Percentiles rank a stretch among this genome's conserved stretches.
phyloP scores from a whole-genome alignment of 2,113 vertebrate species.

The Rhinichthys klamathensis region DNA sequence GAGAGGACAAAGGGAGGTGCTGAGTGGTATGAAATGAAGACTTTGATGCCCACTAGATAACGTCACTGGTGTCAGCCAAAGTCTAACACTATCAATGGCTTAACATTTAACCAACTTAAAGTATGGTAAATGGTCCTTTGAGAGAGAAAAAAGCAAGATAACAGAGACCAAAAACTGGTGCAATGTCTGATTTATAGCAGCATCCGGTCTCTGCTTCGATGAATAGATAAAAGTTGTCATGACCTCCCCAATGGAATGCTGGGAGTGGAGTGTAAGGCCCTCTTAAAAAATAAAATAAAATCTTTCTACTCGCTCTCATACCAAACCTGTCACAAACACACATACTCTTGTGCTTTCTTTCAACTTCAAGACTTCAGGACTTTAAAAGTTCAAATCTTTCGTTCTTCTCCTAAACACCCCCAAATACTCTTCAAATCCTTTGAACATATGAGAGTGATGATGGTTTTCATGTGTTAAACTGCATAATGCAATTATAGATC shows the following conservation, averaged over 20 bases:
- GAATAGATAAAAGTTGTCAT: slow-evolving; percentile 6
- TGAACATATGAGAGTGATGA: neutral
- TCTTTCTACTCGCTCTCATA: neutral
- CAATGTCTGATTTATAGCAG: slow-evolving; percentile 10
- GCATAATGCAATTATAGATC: slow-evolving; percentile 13
- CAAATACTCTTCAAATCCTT: neutral
- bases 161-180: slow-evolving; percentile 16
- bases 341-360: neutral
- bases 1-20: neutral
- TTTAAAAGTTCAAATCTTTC: neutral
- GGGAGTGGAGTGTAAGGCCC: slow-evolving; percentile 2
- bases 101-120: slow-evolving; percentile 1
- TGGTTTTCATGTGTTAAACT: neutral
- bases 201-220: neutral
- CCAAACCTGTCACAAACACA: neutral
- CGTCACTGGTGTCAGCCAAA: neutral
- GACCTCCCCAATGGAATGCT: neutral
- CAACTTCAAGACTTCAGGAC: neutral
- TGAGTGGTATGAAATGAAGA: slow-evolving; percentile 13
- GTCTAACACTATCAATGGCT: slow-evolving; percentile 7
- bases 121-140: too few relatives aligned
- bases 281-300: neutral
- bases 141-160: neutral
- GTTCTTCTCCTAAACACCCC: neutral
- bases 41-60: slow-evolving; percentile 26